Evolutionary conservation across 2,888 invertebrate species (phyloP).

Genomic region (Chrysodeixis includens): DNA sequence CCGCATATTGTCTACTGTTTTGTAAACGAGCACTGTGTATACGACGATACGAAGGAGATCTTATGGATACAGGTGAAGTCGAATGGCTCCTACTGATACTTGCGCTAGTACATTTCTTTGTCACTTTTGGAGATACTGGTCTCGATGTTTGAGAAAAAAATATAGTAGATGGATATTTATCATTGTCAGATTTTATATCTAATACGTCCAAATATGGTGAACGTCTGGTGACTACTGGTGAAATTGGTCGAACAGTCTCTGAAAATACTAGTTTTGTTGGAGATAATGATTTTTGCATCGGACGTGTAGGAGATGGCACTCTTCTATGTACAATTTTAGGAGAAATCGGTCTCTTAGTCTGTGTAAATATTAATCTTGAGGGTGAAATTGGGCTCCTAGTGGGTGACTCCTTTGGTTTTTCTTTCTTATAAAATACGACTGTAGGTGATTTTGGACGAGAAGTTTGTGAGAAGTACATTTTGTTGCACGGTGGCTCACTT

Average conservation of each 20-base stretch:
- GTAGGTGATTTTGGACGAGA: constrained; percentile 83
- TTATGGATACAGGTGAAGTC: constrained; percentile 89
- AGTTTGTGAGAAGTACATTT: constrained; percentile 87
- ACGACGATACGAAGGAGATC: constrained; percentile 91
- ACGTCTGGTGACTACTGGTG: constrained; percentile 70
- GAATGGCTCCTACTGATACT: constrained; percentile 81
- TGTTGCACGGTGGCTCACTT: constrained; percentile 90
- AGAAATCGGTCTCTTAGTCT: constrained; percentile 79
- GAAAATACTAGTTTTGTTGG: constrained; percentile 78
- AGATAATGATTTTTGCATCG: constrained; percentile 66
- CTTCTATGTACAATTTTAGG: constrained; percentile 71
- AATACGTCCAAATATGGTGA: constrained; percentile 57
- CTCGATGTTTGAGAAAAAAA: constrained; percentile 83
- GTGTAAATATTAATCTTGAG: constrained; percentile 74
- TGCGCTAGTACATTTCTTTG: constrained; percentile 58
- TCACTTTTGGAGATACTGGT: constrained; percentile 80
- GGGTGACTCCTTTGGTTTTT: constrained; percentile 57
- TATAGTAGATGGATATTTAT: constrained; percentile 71
- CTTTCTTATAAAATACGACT: constrained; percentile 78
- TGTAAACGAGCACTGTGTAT: constrained; percentile 88
- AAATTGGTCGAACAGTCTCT: constrained; percentile 79
- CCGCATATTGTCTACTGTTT: constrained; percentile 74
- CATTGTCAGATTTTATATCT: constrained; percentile 55
- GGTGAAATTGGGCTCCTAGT: constrained; percentile 69
- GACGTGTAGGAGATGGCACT: constrained; percentile 48